Conservation (phyloP, 2,888 invertebrate genomes). For the Dermolepida albohirtum region DNA sequence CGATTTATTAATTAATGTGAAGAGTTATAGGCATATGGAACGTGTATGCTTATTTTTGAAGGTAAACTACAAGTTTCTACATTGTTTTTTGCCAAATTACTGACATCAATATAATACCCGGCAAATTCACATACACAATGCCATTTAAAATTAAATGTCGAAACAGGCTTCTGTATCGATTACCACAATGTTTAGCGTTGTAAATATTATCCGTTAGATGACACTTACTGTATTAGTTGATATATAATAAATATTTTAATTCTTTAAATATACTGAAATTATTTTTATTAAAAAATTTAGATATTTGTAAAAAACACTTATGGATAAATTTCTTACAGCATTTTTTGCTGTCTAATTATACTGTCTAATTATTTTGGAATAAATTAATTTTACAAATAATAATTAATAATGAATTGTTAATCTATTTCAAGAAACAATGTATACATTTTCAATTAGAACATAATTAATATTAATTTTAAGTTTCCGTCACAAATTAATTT, state of each 20-base stretch:
- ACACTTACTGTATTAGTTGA: background rate
- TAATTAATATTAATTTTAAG: too few relatives aligned
- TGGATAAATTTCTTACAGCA: too few relatives aligned
- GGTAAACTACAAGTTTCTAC: constrained; percentile 24
- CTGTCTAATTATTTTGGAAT: too few relatives aligned
- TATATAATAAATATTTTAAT: background rate
- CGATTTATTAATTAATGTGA: constrained; percentile 20
- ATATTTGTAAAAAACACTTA: too few relatives aligned
- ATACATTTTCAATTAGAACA: too few relatives aligned
- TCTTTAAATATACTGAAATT: background rate
- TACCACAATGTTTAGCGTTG: background rate
- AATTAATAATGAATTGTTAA: too few relatives aligned
- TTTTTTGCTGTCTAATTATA: too few relatives aligned
- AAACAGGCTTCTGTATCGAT: constrained; percentile 39
- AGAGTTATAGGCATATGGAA: background rate
- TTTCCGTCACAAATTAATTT: too few relatives aligned
- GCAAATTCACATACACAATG: constrained; percentile 26
- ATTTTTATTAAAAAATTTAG: too few relatives aligned
- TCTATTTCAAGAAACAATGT: too few relatives aligned
- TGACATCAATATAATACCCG: constrained; percentile 24
- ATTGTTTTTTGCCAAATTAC: constrained; percentile 25
- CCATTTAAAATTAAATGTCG: constrained; percentile 37
- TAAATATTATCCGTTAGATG: constrained; percentile 17
- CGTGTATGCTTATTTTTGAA: constrained; percentile 14
- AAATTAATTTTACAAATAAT: too few relatives aligned